These are phyloP conservation scores for Plusia festucae DNA, from an alignment of 2,888 invertebrate genomes.

Conservation along the genomic window DNA sequence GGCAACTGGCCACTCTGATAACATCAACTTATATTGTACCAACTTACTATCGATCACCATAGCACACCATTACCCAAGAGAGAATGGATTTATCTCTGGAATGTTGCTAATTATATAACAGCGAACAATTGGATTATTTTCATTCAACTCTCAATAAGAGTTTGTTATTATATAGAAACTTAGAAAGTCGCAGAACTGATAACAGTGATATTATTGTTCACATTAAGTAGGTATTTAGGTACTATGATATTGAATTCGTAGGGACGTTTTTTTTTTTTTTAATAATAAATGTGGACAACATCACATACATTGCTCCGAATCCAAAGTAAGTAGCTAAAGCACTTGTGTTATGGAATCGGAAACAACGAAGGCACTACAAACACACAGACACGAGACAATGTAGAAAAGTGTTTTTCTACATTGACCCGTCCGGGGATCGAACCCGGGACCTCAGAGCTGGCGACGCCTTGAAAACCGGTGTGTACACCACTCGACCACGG, in stretches of 20 bases:
- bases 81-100: conserved; percentile 56
- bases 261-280: too few relatives aligned
- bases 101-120: conserved; percentile 54
- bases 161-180: conserved; percentile 16
- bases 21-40: background rate
- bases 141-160: conserved; percentile 19
- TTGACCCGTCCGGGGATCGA: too few relatives aligned
- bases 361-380: too few relatives aligned
- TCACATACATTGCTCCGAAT: too few relatives aligned
- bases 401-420: too few relatives aligned
- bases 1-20: background rate
- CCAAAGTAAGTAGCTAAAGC: too few relatives aligned
- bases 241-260: background rate
- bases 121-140: conserved; percentile 50
- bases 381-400: too few relatives aligned
- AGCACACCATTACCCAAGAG: conserved; percentile 57
- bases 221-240: background rate
- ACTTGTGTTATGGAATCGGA: too few relatives aligned
- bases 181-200: conserved; percentile 21
- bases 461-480: too few relatives aligned
- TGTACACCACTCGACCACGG: too few relatives aligned
- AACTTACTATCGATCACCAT: background rate
- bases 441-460: too few relatives aligned
- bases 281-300: too few relatives aligned
- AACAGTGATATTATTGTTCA: background rate